Evolutionary conservation across 2,797 vertebrate genomes (phyloP).

Genomic region (Chloroceryle inda): DNA sequence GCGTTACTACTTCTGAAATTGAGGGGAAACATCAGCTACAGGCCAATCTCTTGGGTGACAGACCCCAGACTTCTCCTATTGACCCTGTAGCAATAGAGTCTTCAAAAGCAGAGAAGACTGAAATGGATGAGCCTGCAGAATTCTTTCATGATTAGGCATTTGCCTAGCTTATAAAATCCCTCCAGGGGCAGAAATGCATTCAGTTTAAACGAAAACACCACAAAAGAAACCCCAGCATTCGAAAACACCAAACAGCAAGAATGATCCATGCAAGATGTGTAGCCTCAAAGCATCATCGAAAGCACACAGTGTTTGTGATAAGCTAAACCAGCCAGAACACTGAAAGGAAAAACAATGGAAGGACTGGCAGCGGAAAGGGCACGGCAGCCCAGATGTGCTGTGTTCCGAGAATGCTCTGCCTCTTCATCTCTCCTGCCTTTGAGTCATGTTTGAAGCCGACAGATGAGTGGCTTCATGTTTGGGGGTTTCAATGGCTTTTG

Average conservation of each 20-base stretch:
- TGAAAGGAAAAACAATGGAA: not conserved
- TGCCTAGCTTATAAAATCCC: conserved; percentile 19
- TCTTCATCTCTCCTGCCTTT: not conserved
- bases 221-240: not conserved
- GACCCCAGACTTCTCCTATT: not conserved
- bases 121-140: conserved; percentile 45
- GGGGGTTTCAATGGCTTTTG: not conserved
- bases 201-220: not conserved
- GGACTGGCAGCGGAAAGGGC: not conserved
- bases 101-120: conserved; percentile 41
- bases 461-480: not conserved
- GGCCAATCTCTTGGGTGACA: conserved; percentile 19
- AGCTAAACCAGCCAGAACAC: not conserved
- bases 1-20: conserved; percentile 6
- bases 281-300: not conserved
- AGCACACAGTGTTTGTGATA: not conserved
- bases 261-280: not conserved
- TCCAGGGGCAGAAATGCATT: not conserved
- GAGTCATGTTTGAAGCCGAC: not conserved
- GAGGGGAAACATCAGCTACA: conserved; percentile 29
- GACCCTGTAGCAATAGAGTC: conserved; percentile 14
- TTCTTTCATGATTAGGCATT: conserved; percentile 23
- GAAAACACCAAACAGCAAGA: not conserved
- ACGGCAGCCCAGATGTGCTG: not conserved
- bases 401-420: not conserved